Base-by-base conservation (phyloP, 1,140 invertebrate genomes). In the Rhynchophorus ferrugineus region DNA sequence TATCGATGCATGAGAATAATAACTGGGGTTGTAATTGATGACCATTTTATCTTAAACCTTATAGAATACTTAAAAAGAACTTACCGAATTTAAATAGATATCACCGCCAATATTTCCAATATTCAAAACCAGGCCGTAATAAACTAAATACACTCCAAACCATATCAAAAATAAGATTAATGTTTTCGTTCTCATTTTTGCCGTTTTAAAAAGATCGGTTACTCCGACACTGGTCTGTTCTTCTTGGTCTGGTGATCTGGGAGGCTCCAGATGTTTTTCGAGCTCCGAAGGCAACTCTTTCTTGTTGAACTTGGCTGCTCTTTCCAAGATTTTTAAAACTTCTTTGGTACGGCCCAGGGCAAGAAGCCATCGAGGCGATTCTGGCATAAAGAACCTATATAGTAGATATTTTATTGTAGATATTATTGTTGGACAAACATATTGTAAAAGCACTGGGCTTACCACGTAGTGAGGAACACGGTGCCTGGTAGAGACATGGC, bases 351-450 rank as follows among this genome's bases (percentile, higher is more conserved):
- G 77, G 39, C 85, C 85, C 65, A 86, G 79, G 18, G 84, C 81
- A 20, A 91, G 67, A 14, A 91, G 69, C 89, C 89, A 92, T 56
- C 87, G 75, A 8, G 89, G 87, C 2, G 88, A 91, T 77, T 91
- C 88, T 1, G 88, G 88, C 17, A 91, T 70, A 14, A 89, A 72
- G 73, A 84, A 85, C 77, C 78, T 83, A 60, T 16, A 54, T 13
- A 41, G n/a, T 11, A 17, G 20, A n/a, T 8, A 37, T 37, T 37
- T 5, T 37, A 13, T 37, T 3, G 11, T 13, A n/a, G 3, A n/a
- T 6, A 36, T 14, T 29, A 17, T 18, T 6, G 17, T 6, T 16
- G 9, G 19, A 17, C 2, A 16, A 17, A 6, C 9, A 41, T 6
- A n/a, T 41, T 17, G 3, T 44, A 14, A 11, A 3, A 18, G 13